Evolutionary conservation across 1,140 invertebrate species (phyloP).

Genomic region (Caerostris darwini): DNA sequence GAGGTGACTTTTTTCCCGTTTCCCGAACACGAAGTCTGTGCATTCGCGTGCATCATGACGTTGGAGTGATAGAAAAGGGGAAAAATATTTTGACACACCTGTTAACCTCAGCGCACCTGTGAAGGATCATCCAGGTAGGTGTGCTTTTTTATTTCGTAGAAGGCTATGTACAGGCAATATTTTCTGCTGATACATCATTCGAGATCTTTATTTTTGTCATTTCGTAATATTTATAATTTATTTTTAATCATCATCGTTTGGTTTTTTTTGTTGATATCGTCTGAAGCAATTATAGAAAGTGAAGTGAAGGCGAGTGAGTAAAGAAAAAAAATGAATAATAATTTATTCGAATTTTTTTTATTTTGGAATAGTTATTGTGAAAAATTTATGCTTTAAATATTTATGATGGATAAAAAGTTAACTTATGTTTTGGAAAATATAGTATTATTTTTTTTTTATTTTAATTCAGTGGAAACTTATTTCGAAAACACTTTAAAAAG

Average conservation of each 20-base stretch:
- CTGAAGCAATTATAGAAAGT: no score
- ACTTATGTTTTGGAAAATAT: no score
- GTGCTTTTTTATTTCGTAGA: conserved; percentile 57
- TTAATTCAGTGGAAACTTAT: no score
- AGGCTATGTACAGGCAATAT: conserved; percentile 12
- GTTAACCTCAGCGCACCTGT: conserved; percentile 66
- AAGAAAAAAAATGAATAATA: neutral
- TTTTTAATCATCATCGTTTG: neutral
- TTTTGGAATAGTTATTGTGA: no score
- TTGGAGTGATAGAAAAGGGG: conserved; percentile 48
- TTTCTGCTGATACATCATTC: conserved; percentile 8
- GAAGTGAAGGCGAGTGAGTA: neutral
- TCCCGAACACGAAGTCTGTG: neutral
- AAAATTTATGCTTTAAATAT: no score
- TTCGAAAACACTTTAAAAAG: no score
- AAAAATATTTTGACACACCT: conserved; percentile 58
- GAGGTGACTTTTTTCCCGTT: conserved; percentile 45
- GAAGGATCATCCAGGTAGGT: conserved; percentile 57
- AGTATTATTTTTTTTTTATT: no score
- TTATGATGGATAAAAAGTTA: no score
- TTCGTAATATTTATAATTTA: conserved; percentile 34
- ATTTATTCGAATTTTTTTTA: neutral
- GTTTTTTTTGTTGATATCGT: neutral
- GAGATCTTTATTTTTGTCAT: neutral
- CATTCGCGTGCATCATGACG: conserved; percentile 48